Percentiles rank a stretch among this genome's conserved stretches.
Evolutionary conservation across 2,888 invertebrate genomes (phyloP).

Genomic region (Cynaeus angustus): DNA sequence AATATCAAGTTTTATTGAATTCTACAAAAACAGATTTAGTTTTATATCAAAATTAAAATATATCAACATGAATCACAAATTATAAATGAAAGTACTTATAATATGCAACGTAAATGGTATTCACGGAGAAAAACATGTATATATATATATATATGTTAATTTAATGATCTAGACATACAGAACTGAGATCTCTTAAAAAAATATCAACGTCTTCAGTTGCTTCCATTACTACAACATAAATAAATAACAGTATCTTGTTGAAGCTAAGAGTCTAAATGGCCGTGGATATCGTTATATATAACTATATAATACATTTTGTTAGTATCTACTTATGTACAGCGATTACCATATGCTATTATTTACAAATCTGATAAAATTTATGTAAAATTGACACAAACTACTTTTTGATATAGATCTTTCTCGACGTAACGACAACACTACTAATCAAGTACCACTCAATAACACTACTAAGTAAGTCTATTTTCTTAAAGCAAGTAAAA

Average conservation of each 20-base stretch:
- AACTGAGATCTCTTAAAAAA: too few species aligned
- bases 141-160: too few species aligned
- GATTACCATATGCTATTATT: constrained; percentile 4
- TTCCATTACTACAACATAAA: not conserved
- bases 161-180: too few species aligned
- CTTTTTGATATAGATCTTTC: constrained; percentile 18
- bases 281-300: constrained; percentile 1
- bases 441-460: constrained; percentile 28
- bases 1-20: too few species aligned
- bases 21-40: too few species aligned
- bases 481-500: constrained; percentile 3
- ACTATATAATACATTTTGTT: constrained; percentile 6
- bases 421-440: constrained; percentile 27
- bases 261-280: constrained; percentile 2
- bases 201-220: too few species aligned
- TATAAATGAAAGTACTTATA: too few species aligned
- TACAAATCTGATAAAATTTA: constrained; percentile 19
- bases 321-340: constrained; percentile 27
- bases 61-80: too few species aligned
- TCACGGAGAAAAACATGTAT: too few species aligned
- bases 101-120: too few species aligned
- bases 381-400: constrained; percentile 30
- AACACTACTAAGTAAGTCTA: not conserved
- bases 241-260: not conserved
- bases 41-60: too few species aligned